These are phyloP conservation scores for Collichthys lucidus DNA, from an alignment of 2,113 vertebrate genomes.

Conservation along the genomic window DNA sequence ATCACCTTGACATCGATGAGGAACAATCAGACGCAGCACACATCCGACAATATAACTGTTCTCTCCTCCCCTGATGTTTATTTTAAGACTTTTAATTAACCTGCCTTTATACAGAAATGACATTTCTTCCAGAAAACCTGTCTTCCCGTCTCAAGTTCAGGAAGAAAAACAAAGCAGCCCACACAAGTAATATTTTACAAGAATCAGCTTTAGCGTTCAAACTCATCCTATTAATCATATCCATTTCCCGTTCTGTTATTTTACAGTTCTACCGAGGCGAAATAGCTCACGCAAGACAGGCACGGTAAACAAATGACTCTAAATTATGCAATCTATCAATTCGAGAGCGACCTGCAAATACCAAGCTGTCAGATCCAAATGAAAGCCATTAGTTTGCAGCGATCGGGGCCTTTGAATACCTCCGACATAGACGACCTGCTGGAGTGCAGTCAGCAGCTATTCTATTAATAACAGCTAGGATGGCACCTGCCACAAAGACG, in stretches of 20 bases:
- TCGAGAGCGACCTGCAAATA: constrained; percentile 71
- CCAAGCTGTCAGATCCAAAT: constrained; percentile 78
- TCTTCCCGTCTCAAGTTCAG: neutral
- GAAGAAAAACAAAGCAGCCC: constrained; percentile 24
- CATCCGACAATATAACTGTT: neutral
- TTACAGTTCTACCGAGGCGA: constrained; percentile 53
- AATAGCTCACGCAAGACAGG: constrained; percentile 59
- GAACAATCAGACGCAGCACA: constrained; percentile 30
- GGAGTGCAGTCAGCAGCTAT: constrained; percentile 63
- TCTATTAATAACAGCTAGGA: constrained; percentile 73
- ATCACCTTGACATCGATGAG: constrained; percentile 31
- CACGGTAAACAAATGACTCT: constrained; percentile 79
- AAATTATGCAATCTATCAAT: constrained; percentile 80
- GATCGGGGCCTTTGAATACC: constrained; percentile 68
- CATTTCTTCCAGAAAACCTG: constrained; percentile 8
- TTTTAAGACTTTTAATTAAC: constrained; percentile 37
- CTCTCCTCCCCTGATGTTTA: neutral
- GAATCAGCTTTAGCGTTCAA: constrained; percentile 47
- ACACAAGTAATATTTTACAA: constrained; percentile 43
- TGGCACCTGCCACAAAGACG: constrained; percentile 67
- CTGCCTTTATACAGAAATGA: neutral
- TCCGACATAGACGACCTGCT: constrained; percentile 62
- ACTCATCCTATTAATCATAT: constrained; percentile 67
- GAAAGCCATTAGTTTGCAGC: constrained; percentile 78
- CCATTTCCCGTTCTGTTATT: constrained; percentile 54